Evolutionary conservation across 2,113 vertebrate genomes (phyloP).

Genomic region (Saguinus midas): DNA sequence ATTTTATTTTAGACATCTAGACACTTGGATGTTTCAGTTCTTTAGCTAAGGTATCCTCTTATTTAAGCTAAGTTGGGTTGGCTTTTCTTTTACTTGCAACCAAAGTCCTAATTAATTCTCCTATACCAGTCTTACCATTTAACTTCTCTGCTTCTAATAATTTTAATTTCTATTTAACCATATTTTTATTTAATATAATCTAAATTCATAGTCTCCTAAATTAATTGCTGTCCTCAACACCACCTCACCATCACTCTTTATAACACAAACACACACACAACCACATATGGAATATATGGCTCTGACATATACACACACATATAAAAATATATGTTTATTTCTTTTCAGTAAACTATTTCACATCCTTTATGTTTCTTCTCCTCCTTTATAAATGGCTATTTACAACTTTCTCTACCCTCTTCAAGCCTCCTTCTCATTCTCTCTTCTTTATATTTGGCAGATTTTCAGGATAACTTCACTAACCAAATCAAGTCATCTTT

Average conservation of each 20-base stretch:
- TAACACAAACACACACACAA: background rate
- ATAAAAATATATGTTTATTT: background rate
- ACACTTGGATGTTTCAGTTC: background rate
- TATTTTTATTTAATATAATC: background rate
- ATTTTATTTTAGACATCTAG: background rate
- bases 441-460: background rate
- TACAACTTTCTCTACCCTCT: background rate
- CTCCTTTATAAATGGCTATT: background rate
- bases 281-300: background rate
- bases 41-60: background rate
- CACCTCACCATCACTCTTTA: background rate
- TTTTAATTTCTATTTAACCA: too few species aligned
- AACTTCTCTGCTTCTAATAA: background rate
- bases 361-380: background rate
- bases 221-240: background rate
- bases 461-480: background rate
- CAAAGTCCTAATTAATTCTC: background rate
- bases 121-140: background rate
- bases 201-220: background rate
- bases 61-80: background rate
- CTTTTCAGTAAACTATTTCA: background rate
- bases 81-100: background rate
- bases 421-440: background rate
- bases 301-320: background rate
- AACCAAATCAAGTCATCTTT: conserved; percentile 12